Base-by-base conservation (phyloP, 2,797 vertebrate species). In the Kryptopterus vitreolus region DNA sequence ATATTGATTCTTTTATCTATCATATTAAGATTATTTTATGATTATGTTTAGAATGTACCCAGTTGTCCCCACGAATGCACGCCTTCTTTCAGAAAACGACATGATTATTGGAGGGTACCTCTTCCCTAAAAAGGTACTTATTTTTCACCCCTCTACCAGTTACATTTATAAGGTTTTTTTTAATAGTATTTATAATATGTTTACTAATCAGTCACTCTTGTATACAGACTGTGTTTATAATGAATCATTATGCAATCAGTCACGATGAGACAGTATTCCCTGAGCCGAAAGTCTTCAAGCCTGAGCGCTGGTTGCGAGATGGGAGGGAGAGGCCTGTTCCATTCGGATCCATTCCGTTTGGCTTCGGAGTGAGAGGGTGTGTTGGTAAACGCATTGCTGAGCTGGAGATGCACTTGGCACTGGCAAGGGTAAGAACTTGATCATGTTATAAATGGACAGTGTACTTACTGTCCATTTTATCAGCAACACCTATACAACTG, bases 351-450 rank as follows among this genome's bases (percentile, higher is more conserved):
- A 90, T 94, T 77, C 92, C 94, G 0, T 95, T 95, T 66, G 94
- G 94, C 6, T 94, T 91, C 7, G 94, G 94, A n/a, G 91, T 94
- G 26, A 89, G 94, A 79, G 85, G 89, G 68, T 95, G 94, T 24
- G 90, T 93, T 0, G 94, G 94, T 0, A 91, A 92, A 0, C 87
- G 93, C 24, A 91, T 95, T 22, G 94, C 94, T 50, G 93, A 95
- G 85, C 89, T 95, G 16, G 93, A 95, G 86, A 93, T 95, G 93
- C 87, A 92, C 80, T 81, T 93, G 81, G 57, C 81, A 76, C 76
- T 94, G 72, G 88, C 90, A 77, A 88, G 82, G 86, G 94, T 95
- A 63, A 88, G 88, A 57, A 58, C 16, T 73, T 3, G n/a, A 35
- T 43, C 13, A 79, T 38, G 20, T 52, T 12, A 52, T 0, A 5